Conservation (phyloP, 2,797 vertebrate species). For the Fundulus diaphanus region DNA sequence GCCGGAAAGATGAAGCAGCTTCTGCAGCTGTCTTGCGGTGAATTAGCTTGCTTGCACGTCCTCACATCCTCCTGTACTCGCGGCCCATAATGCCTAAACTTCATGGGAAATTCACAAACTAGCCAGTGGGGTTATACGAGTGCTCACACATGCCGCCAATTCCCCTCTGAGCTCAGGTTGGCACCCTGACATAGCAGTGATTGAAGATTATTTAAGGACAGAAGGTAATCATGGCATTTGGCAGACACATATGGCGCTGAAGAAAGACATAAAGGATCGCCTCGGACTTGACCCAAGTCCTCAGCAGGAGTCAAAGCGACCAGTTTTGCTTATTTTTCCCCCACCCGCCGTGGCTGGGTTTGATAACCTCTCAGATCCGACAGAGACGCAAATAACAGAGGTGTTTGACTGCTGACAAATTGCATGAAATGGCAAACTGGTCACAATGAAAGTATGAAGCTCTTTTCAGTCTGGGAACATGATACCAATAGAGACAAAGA, state of each 20-base stretch:
- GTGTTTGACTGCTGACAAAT: constrained; percentile 4
- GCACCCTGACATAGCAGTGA: constrained; percentile 23
- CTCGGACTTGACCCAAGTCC: constrained; percentile 62
- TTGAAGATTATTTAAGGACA: constrained; percentile 51
- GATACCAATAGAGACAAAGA: constrained; percentile 13
- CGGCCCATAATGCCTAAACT: constrained; percentile 13
- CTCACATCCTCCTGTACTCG: constrained; percentile 33
- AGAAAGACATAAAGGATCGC: constrained; percentile 46
- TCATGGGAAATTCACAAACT: constrained; percentile 21
- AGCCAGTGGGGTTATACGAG: constrained; percentile 30
- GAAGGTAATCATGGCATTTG: constrained; percentile 59
- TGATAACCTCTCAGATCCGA: constrained; percentile 1
- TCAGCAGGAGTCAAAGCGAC: constrained; percentile 32
- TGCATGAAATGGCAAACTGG: constrained; percentile 21
- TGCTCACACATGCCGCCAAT: constrained; percentile 4
- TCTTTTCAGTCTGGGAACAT: background rate
- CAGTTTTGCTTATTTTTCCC: constrained; percentile 15
- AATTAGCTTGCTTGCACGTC: constrained; percentile 41
- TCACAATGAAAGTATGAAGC: background rate
- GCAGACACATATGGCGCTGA: constrained; percentile 52
- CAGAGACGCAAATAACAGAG: background rate
- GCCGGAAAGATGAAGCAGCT: constrained; percentile 36
- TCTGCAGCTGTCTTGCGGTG: constrained; percentile 37
- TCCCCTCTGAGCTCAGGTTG: constrained; percentile 40
- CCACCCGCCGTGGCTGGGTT: background rate